Conservation (phyloP, 2,113 vertebrate species). For the Salvator merianae region DNA sequence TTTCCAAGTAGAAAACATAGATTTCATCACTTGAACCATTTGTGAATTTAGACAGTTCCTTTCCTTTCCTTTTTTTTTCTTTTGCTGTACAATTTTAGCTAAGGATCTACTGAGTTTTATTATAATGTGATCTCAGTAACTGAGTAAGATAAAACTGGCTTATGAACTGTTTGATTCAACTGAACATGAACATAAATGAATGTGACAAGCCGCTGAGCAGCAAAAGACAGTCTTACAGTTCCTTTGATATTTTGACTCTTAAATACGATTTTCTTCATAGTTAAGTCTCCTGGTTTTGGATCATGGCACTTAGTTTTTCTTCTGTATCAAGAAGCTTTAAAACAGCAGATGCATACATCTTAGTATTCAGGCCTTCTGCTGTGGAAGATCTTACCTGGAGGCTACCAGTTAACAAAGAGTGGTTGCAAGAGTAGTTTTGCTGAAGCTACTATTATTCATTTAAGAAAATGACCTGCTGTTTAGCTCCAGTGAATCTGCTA, state of each 20-base stretch:
- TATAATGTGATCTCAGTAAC: neutral
- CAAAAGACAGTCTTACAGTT: neutral
- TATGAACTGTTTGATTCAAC: neutral
- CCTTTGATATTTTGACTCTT: neutral
- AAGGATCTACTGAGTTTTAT: neutral
- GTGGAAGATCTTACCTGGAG: neutral
- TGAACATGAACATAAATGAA: neutral
- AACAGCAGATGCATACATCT: neutral
- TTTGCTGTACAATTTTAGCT: neutral
- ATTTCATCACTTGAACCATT: constrained; percentile 33
- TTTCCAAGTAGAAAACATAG: neutral
- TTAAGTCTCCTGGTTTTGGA: neutral
- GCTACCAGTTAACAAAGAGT: neutral
- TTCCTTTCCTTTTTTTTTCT: too few relatives aligned
- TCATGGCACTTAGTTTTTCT: neutral
- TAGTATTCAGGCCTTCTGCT: neutral
- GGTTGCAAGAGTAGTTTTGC: neutral
- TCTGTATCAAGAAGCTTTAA: neutral
- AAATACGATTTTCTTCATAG: neutral
- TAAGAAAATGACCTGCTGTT: neutral
- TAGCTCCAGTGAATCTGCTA: neutral
- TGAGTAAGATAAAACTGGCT: neutral
- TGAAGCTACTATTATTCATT: too few relatives aligned
- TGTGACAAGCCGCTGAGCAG: neutral
- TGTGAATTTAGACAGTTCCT: neutral